A percentile compares a stretch with the other conserved stretches of the same genome.
These are phyloP conservation scores for Drosophila mauritiana DNA, from an alignment of 1,140 invertebrate species.

Conservation along the genomic window DNA sequence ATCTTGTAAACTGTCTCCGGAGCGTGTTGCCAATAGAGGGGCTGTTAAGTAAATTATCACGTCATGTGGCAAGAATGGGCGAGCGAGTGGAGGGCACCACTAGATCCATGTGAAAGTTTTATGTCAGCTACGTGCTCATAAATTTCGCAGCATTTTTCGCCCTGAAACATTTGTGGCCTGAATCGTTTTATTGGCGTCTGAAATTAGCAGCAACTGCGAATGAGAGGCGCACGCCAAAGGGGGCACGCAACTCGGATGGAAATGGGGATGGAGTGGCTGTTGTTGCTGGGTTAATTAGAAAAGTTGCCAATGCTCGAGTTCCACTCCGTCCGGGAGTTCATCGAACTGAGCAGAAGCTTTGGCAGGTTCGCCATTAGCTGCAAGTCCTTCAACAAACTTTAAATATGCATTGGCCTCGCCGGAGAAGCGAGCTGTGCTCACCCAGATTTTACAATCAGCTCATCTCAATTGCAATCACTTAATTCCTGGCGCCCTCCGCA, in stretches of 20 bases:
- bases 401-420: constrained; percentile 41
- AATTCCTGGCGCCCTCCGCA: constrained; percentile 5
- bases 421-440: constrained; percentile 11
- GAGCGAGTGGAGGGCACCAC: neutral
- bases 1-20: constrained; percentile 56
- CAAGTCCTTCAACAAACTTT: constrained; percentile 50
- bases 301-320: constrained; percentile 41
- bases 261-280: neutral
- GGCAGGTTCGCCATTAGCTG: constrained; percentile 24
- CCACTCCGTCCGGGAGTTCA: constrained; percentile 13
- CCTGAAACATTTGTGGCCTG: constrained; percentile 25
- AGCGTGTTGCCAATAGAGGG: constrained; percentile 35
- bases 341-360: constrained; percentile 7
- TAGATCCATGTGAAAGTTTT: constrained; percentile 45
- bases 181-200: constrained; percentile 57
- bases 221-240: too few relatives aligned
- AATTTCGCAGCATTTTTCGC: constrained; percentile 53
- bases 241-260: neutral
- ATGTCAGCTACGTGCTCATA: constrained; percentile 71
- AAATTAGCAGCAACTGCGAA: constrained; percentile 14
- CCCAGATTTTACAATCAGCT: constrained; percentile 33
- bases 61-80: constrained; percentile 29
- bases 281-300: constrained; percentile 65
- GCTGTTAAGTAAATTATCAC: constrained; percentile 62
- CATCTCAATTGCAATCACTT: constrained; percentile 55